Evolutionary conservation across 2,888 invertebrate genomes (phyloP), one percentile per base, ranked within the genome.

Genomic region (Drosophila suboccidentalis): DNA sequence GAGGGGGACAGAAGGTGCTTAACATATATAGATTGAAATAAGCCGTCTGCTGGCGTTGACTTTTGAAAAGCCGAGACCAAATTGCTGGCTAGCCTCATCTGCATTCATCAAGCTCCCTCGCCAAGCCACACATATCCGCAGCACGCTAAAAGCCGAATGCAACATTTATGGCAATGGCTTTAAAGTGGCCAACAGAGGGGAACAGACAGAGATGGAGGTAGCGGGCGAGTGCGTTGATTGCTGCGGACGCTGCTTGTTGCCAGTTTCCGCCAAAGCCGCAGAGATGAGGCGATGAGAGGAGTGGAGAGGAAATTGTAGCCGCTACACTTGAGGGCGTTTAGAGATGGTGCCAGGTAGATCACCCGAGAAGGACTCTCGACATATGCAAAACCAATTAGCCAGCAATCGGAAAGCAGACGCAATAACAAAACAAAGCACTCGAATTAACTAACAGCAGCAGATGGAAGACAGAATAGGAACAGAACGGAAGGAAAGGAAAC

Each of bases 151-250:
- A 86, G 87, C 83, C 70, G 51, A 74, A 89, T 87, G 81, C 71
- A 89, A 83, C 85, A 84, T 84, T 84, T 87, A 89, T 84, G 87
- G 81, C 69, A 66, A 74, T 77, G 75, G 74, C 84, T 72, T 73
- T 67, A 79, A 82, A 86, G 75, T 82, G 82, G 64, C 73, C 72
- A 54, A 34, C 59, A 54, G 49, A 32, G 5, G 39, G 4, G 36
- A 26, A 26, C 26, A 26, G 26, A 26, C 6, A 5, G 26, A 6
- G 15, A 1, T 9, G 46, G 11, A 26, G 10, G 4, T 2, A 29
- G 1, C 26, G 22, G 8, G 10, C 1, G 22, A 4, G n/a, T 22
- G 75, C 69, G 87, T 83, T 84, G 89, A 89, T 87, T 86, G 90
- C 82, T 82, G 80, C 71, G 89, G 81, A 75, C 72, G 58, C 36